Base-by-base conservation (phyloP, 2,888 invertebrate genomes). In the Nomada goodeniana region DNA sequence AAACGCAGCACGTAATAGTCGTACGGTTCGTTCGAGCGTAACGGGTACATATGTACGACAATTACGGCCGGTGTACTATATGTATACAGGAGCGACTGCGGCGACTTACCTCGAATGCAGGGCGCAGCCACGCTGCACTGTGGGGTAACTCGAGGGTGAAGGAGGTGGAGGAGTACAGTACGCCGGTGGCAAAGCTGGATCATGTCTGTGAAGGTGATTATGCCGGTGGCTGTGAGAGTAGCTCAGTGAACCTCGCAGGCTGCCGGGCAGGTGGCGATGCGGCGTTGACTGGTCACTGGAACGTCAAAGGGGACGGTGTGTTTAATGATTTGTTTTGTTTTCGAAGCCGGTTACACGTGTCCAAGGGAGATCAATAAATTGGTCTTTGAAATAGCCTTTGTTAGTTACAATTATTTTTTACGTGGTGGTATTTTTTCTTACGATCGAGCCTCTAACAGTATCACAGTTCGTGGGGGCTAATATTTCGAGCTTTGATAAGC, bases 101-200 rank as follows among this genome's bases (percentile, higher is more conserved):
- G 23, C 44, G 61, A 90, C 90, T 91, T 80, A 92, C 92, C 92
- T 90, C 80, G 92, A 83, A 86, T 92, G 92, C 73, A 92, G 86
- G 84, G 88, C 90, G 88, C 92, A 92, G 87, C 89, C 86, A 86
- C 87, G 91, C 84, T 90, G 88, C 88, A 88, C 88, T 78, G 89
- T 87, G 82, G 87, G 79, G 84, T 87, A 90, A 86, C 78, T 89
- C 78, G 91, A 86, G 82, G 90, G 83, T 84, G 88, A 86, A 72
- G 89, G 87, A 26, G 87, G 81, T 76, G 88, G 83, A 72, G 89
- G 89, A 70, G 89, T 80, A 83, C 87, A 86, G 63, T 88, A 90
- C 52, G 80, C 71, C 69, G 83, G 67, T 82, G 80, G 76, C 76
- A 77, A 65, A 75, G 84, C 73, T 76, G 89, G 88, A 80, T 91